These are phyloP conservation scores for Pandemis heparana DNA, from an alignment of 2,888 invertebrate genomes.

Conservation along the genomic window DNA sequence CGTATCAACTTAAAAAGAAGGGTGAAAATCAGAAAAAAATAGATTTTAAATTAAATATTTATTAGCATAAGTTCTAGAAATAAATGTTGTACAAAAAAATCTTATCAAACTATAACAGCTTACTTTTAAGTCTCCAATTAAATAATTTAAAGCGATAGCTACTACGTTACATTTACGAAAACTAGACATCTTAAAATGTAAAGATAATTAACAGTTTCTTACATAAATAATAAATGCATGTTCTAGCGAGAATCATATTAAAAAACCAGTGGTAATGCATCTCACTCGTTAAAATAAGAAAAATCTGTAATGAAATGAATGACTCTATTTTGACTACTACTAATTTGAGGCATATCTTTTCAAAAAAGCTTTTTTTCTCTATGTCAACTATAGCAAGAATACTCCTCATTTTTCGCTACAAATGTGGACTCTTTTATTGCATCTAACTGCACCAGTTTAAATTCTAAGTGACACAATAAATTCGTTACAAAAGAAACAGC, in stretches of 20 bases:
- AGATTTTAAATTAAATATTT: constrained; percentile 28
- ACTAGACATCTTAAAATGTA: neutral
- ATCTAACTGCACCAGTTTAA: neutral
- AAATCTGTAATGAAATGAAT: too few relatives aligned
- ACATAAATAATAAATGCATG: constrained; percentile 35
- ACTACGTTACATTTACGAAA: neutral
- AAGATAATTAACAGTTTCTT: constrained; percentile 10
- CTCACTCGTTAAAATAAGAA: too few relatives aligned
- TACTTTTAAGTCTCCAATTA: constrained; percentile 7
- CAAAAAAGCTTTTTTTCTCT: too few relatives aligned
- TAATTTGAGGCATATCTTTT: too few relatives aligned
- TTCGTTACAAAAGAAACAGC: neutral
- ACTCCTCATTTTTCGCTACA: too few relatives aligned
- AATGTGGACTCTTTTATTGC: neutral
- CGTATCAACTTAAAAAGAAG: too few relatives aligned
- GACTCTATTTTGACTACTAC: too few relatives aligned
- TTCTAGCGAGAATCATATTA: constrained; percentile 21
- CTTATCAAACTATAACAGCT: constrained; percentile 31
- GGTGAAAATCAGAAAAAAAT: neutral
- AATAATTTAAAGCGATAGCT: constrained; percentile 38
- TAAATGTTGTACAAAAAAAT: constrained; percentile 42
- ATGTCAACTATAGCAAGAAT: too few relatives aligned
- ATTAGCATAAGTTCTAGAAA: constrained; percentile 24
- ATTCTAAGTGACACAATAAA: neutral
- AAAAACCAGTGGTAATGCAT: neutral